Conservation (phyloP, 2,888 invertebrate genomes). For the Luperina nickerlii region DNA sequence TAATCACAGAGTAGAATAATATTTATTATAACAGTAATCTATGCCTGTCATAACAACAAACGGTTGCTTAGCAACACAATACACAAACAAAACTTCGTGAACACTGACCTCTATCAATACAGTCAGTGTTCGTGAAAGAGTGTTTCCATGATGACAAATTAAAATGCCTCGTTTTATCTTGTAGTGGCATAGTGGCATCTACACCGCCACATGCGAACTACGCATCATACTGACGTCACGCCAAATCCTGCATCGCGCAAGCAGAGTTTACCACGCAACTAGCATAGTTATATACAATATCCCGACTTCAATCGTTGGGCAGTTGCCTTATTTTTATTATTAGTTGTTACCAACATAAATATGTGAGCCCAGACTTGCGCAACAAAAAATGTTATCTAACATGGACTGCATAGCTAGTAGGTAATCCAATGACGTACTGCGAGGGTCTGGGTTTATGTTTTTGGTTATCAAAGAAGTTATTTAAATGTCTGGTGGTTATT, state of each 20-base stretch:
- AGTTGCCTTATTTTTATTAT: not conserved
- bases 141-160: not conserved
- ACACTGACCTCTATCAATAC: too few species aligned
- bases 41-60: conserved; percentile 70
- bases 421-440: conserved; percentile 1
- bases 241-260: too few species aligned
- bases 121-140: not conserved
- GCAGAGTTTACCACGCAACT: too few species aligned
- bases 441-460: not conserved
- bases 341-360: not conserved
- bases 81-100: conserved; percentile 8
- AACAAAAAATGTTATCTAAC: not conserved
- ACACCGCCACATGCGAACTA: too few species aligned
- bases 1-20: too few species aligned
- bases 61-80: conserved; percentile 76
- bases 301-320: too few species aligned
- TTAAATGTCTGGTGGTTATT: not conserved
- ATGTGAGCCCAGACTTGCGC: not conserved
- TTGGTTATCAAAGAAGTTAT: not conserved
- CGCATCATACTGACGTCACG: too few species aligned
- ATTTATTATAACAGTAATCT: too few species aligned
- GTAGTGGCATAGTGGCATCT: too few species aligned
- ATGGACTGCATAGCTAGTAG: not conserved
- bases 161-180: not conserved
- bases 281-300: too few species aligned